Evolutionary conservation across 1,140 invertebrate genomes (phyloP).

Genomic region (Bactericera cockerelli): DNA sequence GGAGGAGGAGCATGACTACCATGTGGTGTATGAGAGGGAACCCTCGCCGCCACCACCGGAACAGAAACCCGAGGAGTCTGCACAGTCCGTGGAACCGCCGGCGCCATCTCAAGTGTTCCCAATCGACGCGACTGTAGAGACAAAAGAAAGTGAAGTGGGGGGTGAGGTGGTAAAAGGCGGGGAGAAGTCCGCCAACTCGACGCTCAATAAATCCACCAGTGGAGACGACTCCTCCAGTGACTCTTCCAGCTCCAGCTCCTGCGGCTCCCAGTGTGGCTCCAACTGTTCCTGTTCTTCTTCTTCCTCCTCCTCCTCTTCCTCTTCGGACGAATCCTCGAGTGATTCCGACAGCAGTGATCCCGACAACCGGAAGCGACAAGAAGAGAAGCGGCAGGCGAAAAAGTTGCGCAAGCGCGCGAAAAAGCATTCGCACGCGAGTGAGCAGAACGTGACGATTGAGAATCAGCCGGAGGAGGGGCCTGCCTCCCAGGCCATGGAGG

Average conservation of each 20-base stretch:
- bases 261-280: constrained; percentile 47
- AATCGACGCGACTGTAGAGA: background rate
- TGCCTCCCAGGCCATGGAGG: background rate
- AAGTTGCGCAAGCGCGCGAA: constrained; percentile 18
- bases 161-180: background rate
- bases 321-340: constrained; percentile 46
- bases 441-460: constrained; percentile 24
- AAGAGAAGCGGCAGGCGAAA: constrained; percentile 28
- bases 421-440: constrained; percentile 19
- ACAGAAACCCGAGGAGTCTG: background rate
- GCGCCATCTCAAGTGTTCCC: background rate
- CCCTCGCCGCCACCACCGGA: background rate
- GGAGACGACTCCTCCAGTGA: constrained; percentile 12
- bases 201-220: constrained; percentile 2
- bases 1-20: background rate
- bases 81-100: background rate
- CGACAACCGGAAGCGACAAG: constrained; percentile 29
- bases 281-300: constrained; percentile 53
- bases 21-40: background rate
- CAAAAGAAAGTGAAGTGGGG: background rate
- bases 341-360: constrained; percentile 43
- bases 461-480: constrained; percentile 10
- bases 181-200: background rate
- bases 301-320: constrained; percentile 39
- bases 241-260: constrained; percentile 50